These are phyloP conservation scores for Oncorhynchus masou DNA, from an alignment of 2,113 vertebrate species.

Conservation along the genomic window DNA sequence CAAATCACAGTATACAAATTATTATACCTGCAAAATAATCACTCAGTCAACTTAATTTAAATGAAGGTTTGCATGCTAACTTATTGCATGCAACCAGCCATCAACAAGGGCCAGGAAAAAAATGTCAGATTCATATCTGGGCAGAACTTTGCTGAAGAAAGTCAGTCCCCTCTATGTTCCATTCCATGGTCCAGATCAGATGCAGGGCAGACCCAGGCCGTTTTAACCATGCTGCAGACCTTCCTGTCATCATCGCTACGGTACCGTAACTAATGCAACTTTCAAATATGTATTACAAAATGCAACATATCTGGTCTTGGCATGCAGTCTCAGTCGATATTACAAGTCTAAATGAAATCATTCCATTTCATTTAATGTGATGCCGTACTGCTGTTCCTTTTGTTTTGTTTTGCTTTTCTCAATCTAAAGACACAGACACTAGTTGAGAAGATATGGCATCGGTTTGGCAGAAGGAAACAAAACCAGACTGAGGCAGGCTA, in stretches of 20 bases:
- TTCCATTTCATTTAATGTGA: slow-evolving; percentile 35
- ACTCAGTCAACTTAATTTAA: background rate
- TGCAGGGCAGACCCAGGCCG: slow-evolving; percentile 36
- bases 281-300: slow-evolving; percentile 29
- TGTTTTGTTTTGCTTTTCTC: slow-evolving; percentile 4
- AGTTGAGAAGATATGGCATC: slow-evolving; percentile 70
- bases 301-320: slow-evolving; percentile 45
- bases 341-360: slow-evolving; percentile 26
- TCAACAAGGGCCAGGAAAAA: slow-evolving; percentile 8
- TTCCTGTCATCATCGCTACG: background rate
- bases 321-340: slow-evolving; percentile 45
- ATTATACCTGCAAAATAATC: slow-evolving; percentile 6
- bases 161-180: no score
- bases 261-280: background rate
- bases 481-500: slow-evolving; percentile 46
- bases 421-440: slow-evolving; percentile 29
- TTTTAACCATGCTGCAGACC: slow-evolving; percentile 6
- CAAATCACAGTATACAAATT: no score
- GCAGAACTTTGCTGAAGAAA: background rate
- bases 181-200: slow-evolving; percentile 8
- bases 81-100: slow-evolving; percentile 40
- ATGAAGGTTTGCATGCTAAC: background rate
- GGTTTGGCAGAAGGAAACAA: slow-evolving; percentile 47
- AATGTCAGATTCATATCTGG: background rate
- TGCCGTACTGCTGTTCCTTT: background rate